phyloP scores from a whole-genome alignment of 1,140 invertebrate genomes.

The Cydia strobilella region DNA sequence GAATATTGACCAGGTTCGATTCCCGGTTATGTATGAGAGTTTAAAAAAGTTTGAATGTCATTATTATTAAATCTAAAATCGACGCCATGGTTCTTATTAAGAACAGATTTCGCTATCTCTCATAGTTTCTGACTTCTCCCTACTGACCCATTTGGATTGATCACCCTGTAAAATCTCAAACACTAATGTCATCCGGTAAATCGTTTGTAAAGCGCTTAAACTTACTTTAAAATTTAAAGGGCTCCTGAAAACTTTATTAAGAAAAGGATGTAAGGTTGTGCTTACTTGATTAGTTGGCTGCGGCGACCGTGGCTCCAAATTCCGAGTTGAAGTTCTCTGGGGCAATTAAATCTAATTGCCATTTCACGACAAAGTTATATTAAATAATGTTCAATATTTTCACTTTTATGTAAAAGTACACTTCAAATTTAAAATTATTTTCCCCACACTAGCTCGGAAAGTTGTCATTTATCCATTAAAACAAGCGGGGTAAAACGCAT shows the following conservation, averaged over 20 bases:
- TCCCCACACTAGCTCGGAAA: no score
- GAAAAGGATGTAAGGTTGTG: background rate
- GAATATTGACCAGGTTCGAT: no score
- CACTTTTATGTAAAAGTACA: background rate
- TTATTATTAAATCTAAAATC: no score
- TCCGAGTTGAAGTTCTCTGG: constrained; percentile 2
- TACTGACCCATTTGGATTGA: no score
- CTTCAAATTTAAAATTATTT: background rate
- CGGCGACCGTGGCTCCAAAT: constrained; percentile 2
- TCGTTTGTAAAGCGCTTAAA: background rate
- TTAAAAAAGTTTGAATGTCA: no score
- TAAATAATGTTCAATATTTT: background rate
- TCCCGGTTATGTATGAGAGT: no score
- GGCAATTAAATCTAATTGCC: constrained; percentile 18
- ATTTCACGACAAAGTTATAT: constrained; percentile 16
- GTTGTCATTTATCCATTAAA: no score
- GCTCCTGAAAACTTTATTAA: constrained; percentile 10
- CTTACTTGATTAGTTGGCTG: background rate
- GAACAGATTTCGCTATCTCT: no score
- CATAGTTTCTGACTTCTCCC: no score
- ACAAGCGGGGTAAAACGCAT: no score
- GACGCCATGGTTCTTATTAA: no score
- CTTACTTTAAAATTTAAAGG: constrained; percentile 5
- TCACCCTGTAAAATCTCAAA: no score
- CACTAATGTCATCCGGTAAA: background rate